Percentiles rank a stretch among this genome's conserved stretches.
phyloP scores from a whole-genome alignment of 2,797 vertebrate species.

The Eurystomus glaucurus region DNA sequence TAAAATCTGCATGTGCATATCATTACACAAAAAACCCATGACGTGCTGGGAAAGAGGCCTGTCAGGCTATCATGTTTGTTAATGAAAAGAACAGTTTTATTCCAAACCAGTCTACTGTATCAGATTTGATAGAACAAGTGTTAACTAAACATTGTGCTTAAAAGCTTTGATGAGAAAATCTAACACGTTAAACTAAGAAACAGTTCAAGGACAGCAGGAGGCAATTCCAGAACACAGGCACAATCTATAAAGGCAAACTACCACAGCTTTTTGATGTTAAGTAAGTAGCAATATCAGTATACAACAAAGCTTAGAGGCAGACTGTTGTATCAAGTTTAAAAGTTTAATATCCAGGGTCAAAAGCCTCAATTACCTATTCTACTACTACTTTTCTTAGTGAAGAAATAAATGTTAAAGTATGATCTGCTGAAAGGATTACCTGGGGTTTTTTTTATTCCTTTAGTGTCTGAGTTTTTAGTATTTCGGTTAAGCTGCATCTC shows the following conservation, averaged over 20 bases:
- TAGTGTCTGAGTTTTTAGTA: background rate
- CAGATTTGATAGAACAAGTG: constrained; percentile 73
- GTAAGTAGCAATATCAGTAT: constrained; percentile 81
- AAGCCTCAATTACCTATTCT: constrained; percentile 72
- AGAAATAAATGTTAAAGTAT: constrained; percentile 27
- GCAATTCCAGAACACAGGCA: constrained; percentile 82
- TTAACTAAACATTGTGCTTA: constrained; percentile 71
- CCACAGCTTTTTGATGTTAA: constrained; percentile 84
- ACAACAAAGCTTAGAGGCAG: constrained; percentile 81
- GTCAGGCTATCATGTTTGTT: constrained; percentile 55
- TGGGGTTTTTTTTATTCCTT: background rate
- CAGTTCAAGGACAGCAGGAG: constrained; percentile 80
- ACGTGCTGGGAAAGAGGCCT: constrained; percentile 38
- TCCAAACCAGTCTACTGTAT: constrained; percentile 66
- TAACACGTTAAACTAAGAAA: constrained; percentile 80
- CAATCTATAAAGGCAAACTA: constrained; percentile 83
- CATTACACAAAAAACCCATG: constrained; percentile 59
- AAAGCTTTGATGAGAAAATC: constrained; percentile 82
- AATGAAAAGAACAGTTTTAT: constrained; percentile 74
- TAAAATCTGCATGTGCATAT: constrained; percentile 75
- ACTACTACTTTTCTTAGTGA: constrained; percentile 51
- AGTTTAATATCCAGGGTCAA: constrained; percentile 79
- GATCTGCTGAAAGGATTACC: constrained; percentile 15
- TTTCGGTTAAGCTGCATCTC: constrained; percentile 28
- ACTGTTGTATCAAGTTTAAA: constrained; percentile 83